A percentile compares a stretch with the other conserved stretches of the same genome.
Conservation (phyloP, 2,797 vertebrate species). For the Notoglanidium macrostoma region DNA sequence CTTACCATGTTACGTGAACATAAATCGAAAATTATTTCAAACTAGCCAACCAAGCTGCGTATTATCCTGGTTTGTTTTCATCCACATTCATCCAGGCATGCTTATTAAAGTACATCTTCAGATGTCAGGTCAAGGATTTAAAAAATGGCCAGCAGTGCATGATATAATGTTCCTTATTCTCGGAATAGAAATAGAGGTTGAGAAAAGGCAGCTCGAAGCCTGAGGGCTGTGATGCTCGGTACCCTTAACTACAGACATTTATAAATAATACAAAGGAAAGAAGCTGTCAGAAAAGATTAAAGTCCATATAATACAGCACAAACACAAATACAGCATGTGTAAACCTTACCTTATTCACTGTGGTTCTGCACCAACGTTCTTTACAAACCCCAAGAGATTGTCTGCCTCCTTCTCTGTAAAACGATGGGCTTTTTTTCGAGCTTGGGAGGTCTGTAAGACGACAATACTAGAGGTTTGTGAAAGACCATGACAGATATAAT, state of each 20-base stretch:
- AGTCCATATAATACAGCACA: constrained; percentile 56
- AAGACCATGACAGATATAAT: constrained; percentile 42
- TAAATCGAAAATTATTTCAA: neutral
- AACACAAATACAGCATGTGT: constrained; percentile 61
- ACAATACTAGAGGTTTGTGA: constrained; percentile 37
- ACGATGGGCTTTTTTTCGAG: neutral
- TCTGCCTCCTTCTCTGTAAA: constrained; percentile 18
- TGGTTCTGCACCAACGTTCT: constrained; percentile 24
- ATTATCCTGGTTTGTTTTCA: neutral
- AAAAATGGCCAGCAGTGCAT: constrained; percentile 54
- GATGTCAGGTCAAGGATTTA: constrained; percentile 61
- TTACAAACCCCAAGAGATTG: constrained; percentile 40
- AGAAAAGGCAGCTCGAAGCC: constrained; percentile 54
- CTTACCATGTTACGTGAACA: neutral
- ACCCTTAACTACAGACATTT: constrained; percentile 71
- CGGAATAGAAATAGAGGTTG: constrained; percentile 59
- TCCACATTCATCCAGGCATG: neutral
- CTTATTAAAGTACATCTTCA: constrained; percentile 15
- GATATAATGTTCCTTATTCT: constrained; percentile 42
- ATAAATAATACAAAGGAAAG: constrained; percentile 74
- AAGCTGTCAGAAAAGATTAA: constrained; percentile 69
- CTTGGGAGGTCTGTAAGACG: constrained; percentile 8
- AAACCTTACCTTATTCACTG: constrained; percentile 52
- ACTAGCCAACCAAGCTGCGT: neutral
- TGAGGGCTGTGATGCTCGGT: constrained; percentile 58